A percentile compares a stretch with the other conserved stretches of the same genome.
Conservation (phyloP, 2,113 vertebrate species). For the Chamaetylas fuelleborni region DNA sequence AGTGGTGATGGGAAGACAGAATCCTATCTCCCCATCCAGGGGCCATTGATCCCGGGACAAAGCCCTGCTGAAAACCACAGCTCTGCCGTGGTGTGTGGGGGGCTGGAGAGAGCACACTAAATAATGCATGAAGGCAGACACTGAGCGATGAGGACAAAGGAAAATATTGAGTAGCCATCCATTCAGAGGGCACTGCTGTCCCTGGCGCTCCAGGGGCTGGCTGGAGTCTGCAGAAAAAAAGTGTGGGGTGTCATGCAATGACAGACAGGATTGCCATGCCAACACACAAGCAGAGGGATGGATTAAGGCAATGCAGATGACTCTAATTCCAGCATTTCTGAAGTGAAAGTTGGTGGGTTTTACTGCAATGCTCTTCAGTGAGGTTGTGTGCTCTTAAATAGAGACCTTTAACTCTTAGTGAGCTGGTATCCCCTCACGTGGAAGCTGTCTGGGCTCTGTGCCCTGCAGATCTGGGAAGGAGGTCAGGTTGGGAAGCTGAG, state of each 20-base stretch:
- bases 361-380: not conserved
- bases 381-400: not conserved
- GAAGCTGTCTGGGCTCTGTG: not conserved
- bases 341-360: not conserved
- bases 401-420: not conserved
- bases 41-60: not conserved
- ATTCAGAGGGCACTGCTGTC: not conserved
- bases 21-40: not conserved
- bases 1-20: not conserved
- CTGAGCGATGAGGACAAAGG: constrained; percentile 50
- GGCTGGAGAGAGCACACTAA: not conserved
- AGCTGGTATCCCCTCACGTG: not conserved
- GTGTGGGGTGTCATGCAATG: not conserved
- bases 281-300: not conserved
- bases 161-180: constrained; percentile 30
- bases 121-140: constrained; percentile 55
- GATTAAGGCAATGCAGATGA: not conserved
- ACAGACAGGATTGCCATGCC: not conserved
- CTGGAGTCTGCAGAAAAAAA: not conserved
- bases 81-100: rapidly evolving
- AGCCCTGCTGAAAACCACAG: not conserved
- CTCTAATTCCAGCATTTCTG: not conserved
- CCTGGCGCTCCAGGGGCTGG: rapidly evolving
- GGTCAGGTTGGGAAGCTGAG: not conserved
- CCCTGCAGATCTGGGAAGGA: not conserved